Evolutionary conservation across 2,113 vertebrate species (phyloP), one percentile per base, ranked within the genome.

Genomic region (Aythya baeri): DNA sequence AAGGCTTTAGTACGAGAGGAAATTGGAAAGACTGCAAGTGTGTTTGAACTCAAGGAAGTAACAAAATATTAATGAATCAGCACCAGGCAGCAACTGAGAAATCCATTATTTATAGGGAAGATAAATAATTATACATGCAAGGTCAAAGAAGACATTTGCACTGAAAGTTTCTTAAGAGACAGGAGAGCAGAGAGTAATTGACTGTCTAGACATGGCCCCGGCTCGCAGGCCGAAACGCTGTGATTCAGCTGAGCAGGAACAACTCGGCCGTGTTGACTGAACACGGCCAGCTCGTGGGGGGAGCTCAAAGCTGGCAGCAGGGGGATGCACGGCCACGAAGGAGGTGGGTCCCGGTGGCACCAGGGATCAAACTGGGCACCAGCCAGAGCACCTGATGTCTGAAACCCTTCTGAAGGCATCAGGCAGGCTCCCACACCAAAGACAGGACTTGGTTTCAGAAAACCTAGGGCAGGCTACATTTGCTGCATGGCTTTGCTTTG

Each of bases 1-100:
- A 61, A 65, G 58, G n/a, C 9, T 75, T 70, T 66, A n/a, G 49
- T 74, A 41, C 44, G 78, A 71, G 29, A 68, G 38, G 34, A 72
- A 61, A 66, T 0, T 79, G 62, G 80, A 86, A 90, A 84, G 77
- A 76, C 0, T 0, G 3, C 79, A 86, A 93, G 46, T 13, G 52
- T 85, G 50, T 82, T 89, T 82, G 86, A 93, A 96, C 66, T 72
- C 34, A 91, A 86, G 55, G 71, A 94, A 36, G 58, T 73, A 94
- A 90, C 83, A 93, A 88, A 91, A 86, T 93, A 95, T 86, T 95
- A 93, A 97, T 93, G 83, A 96, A 95, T 87, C 70, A 34, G 81
- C 70, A 94, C 31, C 66, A 87, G 89, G 27, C 21, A 80, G 74
- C 74, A 96, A 77, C 78, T 92, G 93, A 95, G 83, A 79, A 92